These are phyloP conservation scores for Campoplex capitator DNA, from an alignment of 2,888 invertebrate species.

Conservation along the genomic window DNA sequence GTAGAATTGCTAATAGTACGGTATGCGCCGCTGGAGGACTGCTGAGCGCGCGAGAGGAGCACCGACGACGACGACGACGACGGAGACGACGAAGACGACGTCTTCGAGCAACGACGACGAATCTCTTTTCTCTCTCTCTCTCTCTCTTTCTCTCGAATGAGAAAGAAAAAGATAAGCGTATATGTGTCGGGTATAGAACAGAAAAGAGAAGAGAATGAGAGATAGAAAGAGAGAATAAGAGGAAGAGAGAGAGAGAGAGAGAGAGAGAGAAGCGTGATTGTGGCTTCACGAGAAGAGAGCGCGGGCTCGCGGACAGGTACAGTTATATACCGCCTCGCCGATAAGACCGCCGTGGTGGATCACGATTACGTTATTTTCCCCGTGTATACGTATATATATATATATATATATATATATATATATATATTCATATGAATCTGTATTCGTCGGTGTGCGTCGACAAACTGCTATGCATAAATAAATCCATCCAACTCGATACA, in stretches of 20 bases:
- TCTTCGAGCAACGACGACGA: slow-evolving; percentile 38
- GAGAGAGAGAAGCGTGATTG: slow-evolving; percentile 44
- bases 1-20: slow-evolving; percentile 77
- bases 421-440: too few relatives aligned
- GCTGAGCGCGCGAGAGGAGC: slow-evolving; percentile 40
- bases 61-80: slow-evolving; percentile 31
- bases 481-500: not conserved
- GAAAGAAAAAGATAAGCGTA: slow-evolving; percentile 37
- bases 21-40: slow-evolving; percentile 62
- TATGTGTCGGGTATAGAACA: slow-evolving; percentile 33
- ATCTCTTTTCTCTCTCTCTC: slow-evolving; percentile 8
- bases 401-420: slow-evolving; percentile 12
- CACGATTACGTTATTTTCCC: slow-evolving; percentile 65
- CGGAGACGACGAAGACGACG: slow-evolving; percentile 25
- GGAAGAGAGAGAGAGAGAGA: slow-evolving; percentile 26
- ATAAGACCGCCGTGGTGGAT: slow-evolving; percentile 67
- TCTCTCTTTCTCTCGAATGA: slow-evolving; percentile 15
- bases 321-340: slow-evolving; percentile 65
- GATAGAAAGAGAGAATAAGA: not conserved
- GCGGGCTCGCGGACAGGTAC: slow-evolving; percentile 65
- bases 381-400: slow-evolving; percentile 28
- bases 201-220: slow-evolving; percentile 30
- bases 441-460: not conserved
- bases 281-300: slow-evolving; percentile 44
- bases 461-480: not conserved